Evolutionary conservation across 2,888 invertebrate genomes (phyloP).

Genomic region (Neuroscelio doddi): DNA sequence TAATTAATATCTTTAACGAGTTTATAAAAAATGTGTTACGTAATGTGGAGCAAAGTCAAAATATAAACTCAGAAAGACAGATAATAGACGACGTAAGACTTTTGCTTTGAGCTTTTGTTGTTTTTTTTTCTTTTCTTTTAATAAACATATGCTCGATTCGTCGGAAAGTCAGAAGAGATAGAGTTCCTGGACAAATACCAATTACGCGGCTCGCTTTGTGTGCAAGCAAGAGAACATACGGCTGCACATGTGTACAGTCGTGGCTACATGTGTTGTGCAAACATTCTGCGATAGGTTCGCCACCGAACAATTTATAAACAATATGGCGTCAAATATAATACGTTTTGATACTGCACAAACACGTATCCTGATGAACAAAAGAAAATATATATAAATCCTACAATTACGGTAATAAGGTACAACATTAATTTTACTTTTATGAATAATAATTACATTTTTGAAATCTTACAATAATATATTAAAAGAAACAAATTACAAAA

Average conservation of each 20-base stretch:
- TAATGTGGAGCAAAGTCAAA: too few species aligned
- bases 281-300: constrained; percentile 54
- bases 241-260: constrained; percentile 18
- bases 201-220: constrained; percentile 20
- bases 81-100: neutral
- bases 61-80: too few species aligned
- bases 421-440: too few species aligned
- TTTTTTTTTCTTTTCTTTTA: too few species aligned
- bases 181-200: constrained; percentile 24
- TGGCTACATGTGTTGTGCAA: constrained; percentile 34
- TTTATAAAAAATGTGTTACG: too few species aligned
- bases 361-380: neutral
- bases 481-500: neutral
- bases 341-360: constrained; percentile 1
- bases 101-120: too few species aligned
- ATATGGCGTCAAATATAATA: constrained; percentile 18
- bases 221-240: constrained; percentile 26
- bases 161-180: constrained; percentile 3
- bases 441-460: neutral
- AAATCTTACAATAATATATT: neutral
- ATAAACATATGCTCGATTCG: neutral
- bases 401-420: neutral
- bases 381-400: neutral
- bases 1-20: too few species aligned
- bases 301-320: constrained; percentile 49